Evolutionary conservation across 2,113 vertebrate genomes (phyloP), one percentile per base, ranked within the genome.

Genomic region (Egretta garzetta): DNA sequence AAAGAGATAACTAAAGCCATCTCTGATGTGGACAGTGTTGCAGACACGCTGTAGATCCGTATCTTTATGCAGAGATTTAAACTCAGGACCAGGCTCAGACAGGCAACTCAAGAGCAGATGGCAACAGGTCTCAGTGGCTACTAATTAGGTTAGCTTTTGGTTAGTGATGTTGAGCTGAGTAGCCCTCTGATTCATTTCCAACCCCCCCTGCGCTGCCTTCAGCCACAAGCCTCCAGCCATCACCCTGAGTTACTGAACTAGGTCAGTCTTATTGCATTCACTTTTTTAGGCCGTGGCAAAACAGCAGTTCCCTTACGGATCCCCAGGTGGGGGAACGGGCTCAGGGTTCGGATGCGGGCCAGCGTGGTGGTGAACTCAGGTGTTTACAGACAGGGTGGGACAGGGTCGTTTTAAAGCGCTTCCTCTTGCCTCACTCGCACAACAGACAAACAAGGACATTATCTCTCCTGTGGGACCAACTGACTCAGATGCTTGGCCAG

Each of bases 401-500:
- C 93, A 90, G 85, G 92, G 88, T 79, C 5, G 1, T n/a, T 68
- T 59, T n/a, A 52, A 39, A 93, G 80, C 0, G 1, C 59, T 96
- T 95, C 96, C 95, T 96, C 63, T 86, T 71, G 87, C 82, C 91
- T 87, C 55, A 17, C 49, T 68, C 24, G 0, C 80, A 88, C 45
- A 4, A 20, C 0, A 2, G 55, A 81, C 84, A 94, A 96, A 92
- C 95, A 91, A 85, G 88, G 90, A 82, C 75, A 32, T 92, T 91
- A 56, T 85, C 24, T 33, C 63, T 93, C 85, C 90, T 39, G 23
- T 7, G 95, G 93, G 91, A 97, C 67, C 85, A 45, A 86, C 93
- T 96, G 95, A 80, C 83, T 95, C 94, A 94, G 58, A 80, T n/a
- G 5, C 83, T 89, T 63, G 87, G 94, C 91, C 93, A 95, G 86